Percentiles rank a stretch among this genome's conserved stretches.
Evolutionary conservation across 2,113 vertebrate species (phyloP).

Genomic region (Lycocorax pyrrhopterus): DNA sequence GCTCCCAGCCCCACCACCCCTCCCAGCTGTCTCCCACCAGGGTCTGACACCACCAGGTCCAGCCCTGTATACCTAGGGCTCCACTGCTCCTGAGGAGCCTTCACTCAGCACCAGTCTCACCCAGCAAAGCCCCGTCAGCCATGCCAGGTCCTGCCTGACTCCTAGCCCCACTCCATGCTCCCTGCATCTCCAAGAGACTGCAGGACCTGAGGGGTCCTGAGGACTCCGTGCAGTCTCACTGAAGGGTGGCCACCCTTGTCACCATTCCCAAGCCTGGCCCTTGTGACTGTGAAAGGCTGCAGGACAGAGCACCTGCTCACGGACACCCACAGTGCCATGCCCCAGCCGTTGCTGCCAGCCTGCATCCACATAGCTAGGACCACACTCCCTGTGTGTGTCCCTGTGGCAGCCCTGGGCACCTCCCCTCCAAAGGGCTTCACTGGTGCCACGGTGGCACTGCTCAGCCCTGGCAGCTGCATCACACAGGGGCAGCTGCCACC

Average conservation of each 20-base stretch:
- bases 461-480: not conserved
- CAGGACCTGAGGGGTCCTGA: not conserved
- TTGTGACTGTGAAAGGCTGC: accelerated
- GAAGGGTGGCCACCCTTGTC: not conserved
- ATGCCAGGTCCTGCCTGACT: not conserved
- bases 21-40: not conserved
- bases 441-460: not conserved
- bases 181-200: not conserved
- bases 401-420: not conserved
- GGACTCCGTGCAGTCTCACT: not conserved
- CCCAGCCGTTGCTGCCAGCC: not conserved
- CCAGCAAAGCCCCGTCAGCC: not conserved
- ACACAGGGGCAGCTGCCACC: not conserved
- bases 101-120: not conserved
- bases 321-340: accelerated
- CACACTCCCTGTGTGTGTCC: not conserved
- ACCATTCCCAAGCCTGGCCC: not conserved
- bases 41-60: not conserved
- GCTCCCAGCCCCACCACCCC: not conserved
- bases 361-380: accelerated
- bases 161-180: not conserved
- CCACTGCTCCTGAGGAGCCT: not conserved
- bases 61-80: not conserved
- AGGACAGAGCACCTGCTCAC: not conserved
- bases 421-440: not conserved